Percentiles rank a stretch among this genome's conserved stretches.
Evolutionary conservation across 2,113 vertebrate species (phyloP).

Genomic region (Grammomys surdaster): DNA sequence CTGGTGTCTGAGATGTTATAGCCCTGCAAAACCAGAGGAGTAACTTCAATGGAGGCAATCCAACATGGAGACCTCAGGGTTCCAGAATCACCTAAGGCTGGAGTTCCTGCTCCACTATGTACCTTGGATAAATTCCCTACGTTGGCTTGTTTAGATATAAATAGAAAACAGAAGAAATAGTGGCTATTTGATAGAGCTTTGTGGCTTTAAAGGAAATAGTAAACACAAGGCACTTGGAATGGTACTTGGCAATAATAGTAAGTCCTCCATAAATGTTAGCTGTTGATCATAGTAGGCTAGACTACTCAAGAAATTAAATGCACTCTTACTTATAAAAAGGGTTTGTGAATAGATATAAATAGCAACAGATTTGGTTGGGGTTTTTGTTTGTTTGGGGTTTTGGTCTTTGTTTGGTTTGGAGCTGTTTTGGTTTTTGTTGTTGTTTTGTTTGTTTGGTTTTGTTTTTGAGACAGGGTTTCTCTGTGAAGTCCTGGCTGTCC

Average conservation of each 20-base stretch:
- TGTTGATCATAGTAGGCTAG: neutral
- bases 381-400: too few relatives aligned
- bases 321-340: neutral
- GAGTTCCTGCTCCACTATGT: neutral
- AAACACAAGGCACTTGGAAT: conserved; percentile 23
- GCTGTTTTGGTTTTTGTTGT: too few relatives aligned
- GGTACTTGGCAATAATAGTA: neutral
- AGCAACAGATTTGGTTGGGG: neutral
- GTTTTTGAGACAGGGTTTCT: too few relatives aligned
- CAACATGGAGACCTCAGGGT: neutral
- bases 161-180: neutral
- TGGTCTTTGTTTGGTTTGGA: too few relatives aligned
- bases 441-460: too few relatives aligned
- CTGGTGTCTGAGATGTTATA: conserved; percentile 44
- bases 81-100: neutral
- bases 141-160: neutral
- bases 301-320: neutral
- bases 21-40: conserved; percentile 29
- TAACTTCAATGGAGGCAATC: neutral
- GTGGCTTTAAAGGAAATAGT: conserved; percentile 33
- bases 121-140: neutral
- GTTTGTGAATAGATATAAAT: neutral
- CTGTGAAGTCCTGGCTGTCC: too few relatives aligned
- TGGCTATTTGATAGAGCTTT: neutral
- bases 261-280: neutral